Evolutionary conservation across 2,888 invertebrate genomes (phyloP), one percentile per base, ranked within the genome.

Genomic region (Eumacrocentrus americanus): DNA sequence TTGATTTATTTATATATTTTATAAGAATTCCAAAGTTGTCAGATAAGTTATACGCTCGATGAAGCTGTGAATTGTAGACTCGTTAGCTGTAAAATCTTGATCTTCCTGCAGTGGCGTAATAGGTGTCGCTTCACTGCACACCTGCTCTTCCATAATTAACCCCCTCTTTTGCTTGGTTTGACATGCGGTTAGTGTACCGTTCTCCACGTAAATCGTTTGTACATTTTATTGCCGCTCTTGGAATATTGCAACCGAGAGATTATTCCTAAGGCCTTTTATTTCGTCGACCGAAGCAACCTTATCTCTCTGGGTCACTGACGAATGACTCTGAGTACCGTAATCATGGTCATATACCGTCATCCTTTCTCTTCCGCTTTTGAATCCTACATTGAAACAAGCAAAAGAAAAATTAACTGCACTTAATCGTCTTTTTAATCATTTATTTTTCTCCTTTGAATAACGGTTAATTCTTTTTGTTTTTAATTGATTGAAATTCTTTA

Each of bases 211-310:
- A 55, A 50, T 44, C 23, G 23, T 25, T 18, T 44, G 42, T 50
- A 50, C 55, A 42, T 54, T 40, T 60, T 54, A 54, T 60, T 44
- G 47, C 22, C 34, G n/a, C 47, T 52, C 52, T 9, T 46, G 37
- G 29, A 38, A 14, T 2, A 50, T 12, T 29, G 11, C 12, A 11
- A 20, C 11, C 9, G 23, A 20, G 18, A 7, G 42, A 16, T 20
- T 29, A 29, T 29, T 29, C 9, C 29, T 29, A 29, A 29, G n/a
- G n/a, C 23, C 22, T 25, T 40, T 40, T 40, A 5, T 40, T 40
- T 40, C 40, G 5, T 29, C 29, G 9, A 29, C 29, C 9, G n/a
- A 29, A 6, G 29, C 4, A 29, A 9, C 9, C 29, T 29, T 29
- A 29, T 46, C 20, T 46, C 46, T 46, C 14, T 14, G n/a, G 25